A percentile compares a stretch with the other conserved stretches of the same genome.
phyloP scores from a whole-genome alignment of 1,140 invertebrate species.

The Bacillus rossius region DNA sequence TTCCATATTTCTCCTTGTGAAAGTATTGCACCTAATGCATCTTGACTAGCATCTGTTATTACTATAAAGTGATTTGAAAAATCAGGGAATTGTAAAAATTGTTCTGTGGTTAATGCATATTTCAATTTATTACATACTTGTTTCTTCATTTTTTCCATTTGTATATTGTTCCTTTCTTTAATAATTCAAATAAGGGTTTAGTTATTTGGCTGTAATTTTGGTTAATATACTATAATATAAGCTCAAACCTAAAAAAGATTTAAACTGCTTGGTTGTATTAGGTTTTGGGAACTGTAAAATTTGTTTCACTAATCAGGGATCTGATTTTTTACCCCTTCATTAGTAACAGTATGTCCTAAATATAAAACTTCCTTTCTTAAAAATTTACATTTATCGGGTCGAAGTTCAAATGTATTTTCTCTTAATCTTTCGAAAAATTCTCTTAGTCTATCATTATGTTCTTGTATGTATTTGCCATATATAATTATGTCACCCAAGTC shows the following conservation, averaged over 20 bases:
- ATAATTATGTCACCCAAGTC: conserved; percentile 28
- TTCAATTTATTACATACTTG: conserved; percentile 17
- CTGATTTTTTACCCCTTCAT: conserved; percentile 13
- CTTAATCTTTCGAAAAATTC: conserved; percentile 22
- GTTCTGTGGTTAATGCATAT: conserved; percentile 1
- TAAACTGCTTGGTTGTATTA: conserved; percentile 29
- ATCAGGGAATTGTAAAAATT: conserved; percentile 21
- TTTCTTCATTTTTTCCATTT: conserved; percentile 15
- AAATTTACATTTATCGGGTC: conserved; percentile 29
- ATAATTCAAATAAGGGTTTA: conserved; percentile 19
- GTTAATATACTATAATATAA: conserved; percentile 17
- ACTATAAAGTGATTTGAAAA: conserved; percentile 20
- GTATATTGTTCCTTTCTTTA: conserved; percentile 19
- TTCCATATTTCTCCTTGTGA: conserved; percentile 9
- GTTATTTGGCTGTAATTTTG: conserved; percentile 10
- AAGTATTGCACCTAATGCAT: conserved; percentile 22
- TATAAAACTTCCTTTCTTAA: conserved; percentile 18
- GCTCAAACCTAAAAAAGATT: conserved; percentile 25
- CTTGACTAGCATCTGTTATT: conserved; percentile 22
- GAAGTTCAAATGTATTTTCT: conserved; percentile 23
- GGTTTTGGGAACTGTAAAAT: conserved; percentile 27
- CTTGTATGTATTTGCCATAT: conserved; percentile 15
- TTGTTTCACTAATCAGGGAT: conserved; percentile 26
- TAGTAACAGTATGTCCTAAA: conserved; percentile 19
- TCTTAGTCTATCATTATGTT: conserved; percentile 18